Conservation (phyloP, 2,888 invertebrate genomes). For the Phortica okadai region DNA sequence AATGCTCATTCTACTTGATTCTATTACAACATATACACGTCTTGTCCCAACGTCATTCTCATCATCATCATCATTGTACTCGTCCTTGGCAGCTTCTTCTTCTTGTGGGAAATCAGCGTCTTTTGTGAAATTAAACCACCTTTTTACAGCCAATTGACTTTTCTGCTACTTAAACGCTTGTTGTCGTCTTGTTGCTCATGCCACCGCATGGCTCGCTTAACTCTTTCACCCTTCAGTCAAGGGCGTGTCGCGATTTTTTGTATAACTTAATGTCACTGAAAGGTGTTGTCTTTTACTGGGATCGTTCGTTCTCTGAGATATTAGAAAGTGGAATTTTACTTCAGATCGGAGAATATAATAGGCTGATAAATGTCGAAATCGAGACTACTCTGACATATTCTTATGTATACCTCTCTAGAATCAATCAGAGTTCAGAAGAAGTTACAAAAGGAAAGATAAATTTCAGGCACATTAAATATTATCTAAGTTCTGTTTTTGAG, state of each 20-base stretch:
- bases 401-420: no score
- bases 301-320: no score
- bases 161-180: slow-evolving; percentile 29
- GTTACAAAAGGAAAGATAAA: no score
- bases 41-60: background rate
- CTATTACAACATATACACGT: background rate
- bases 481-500: no score
- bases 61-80: background rate
- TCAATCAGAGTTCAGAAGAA: no score
- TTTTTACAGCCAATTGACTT: slow-evolving; percentile 68
- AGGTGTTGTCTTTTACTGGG: no score
- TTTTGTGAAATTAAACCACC: slow-evolving; percentile 66
- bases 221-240: background rate
- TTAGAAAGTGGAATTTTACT: no score
- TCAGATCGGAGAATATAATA: no score
- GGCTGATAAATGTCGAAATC: no score
- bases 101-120: slow-evolving; percentile 38
- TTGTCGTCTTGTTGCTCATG: slow-evolving; percentile 22
- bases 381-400: no score
- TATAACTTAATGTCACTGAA: background rate
- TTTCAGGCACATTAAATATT: no score
- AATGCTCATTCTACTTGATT: slow-evolving; percentile 4
- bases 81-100: background rate
- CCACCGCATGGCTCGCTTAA: slow-evolving; percentile 47
- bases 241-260: background rate